Evolutionary conservation across 2,113 vertebrate genomes (phyloP), one percentile per base, ranked within the genome.

Genomic region (Antennarius striatus): DNA sequence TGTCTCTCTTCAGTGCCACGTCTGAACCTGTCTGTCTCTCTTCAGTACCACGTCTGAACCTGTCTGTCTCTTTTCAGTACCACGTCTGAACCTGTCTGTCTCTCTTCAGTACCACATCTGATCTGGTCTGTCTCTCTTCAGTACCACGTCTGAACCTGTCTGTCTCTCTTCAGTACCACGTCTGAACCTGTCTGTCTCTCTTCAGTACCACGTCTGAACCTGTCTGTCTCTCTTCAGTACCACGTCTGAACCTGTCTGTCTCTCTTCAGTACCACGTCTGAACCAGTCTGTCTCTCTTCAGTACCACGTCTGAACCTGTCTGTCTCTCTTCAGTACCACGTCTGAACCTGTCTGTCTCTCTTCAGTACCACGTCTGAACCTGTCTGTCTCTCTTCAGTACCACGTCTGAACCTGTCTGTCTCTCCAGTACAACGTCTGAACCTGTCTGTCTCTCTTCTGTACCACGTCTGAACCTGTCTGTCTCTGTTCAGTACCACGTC

Each of bases 41-140:
- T 84, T 56, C 86, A 98, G 97, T 97, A 96, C 84, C 95, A 94
- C 75, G 84, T 94, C 79, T 95, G 95, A n/a, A n/a, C n/a, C n/a
- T n/a, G n/a, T n/a, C n/a, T n/a, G n/a, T n/a, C n/a, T n/a, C n/a
- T n/a, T n/a, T n/a, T n/a, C n/a, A n/a, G n/a, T n/a, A n/a, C n/a
- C n/a, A n/a, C n/a, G n/a, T n/a, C 22, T 22, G 22, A 22, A 22
- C 22, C 22, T 22, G 22, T 22, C 73, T 59, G 56, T 66, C 77
- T 83, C 77, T 83, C 76, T 84, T 56, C 86, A 98, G 97, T 97
- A 96, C 84, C 95, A 94, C 75, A 84, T 94, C 79, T 95, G 95
- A 73, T 93, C 94, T 68, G n/a, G n/a, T n/a, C n/a, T n/a, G n/a
- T n/a, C n/a, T n/a, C n/a, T n/a, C n/a, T n/a, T n/a, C n/a, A n/a